Percentiles rank a stretch among this genome's conserved stretches.
phyloP scores from a whole-genome alignment of 2,888 invertebrate genomes.

The Synanthedon andrenaeformis region DNA sequence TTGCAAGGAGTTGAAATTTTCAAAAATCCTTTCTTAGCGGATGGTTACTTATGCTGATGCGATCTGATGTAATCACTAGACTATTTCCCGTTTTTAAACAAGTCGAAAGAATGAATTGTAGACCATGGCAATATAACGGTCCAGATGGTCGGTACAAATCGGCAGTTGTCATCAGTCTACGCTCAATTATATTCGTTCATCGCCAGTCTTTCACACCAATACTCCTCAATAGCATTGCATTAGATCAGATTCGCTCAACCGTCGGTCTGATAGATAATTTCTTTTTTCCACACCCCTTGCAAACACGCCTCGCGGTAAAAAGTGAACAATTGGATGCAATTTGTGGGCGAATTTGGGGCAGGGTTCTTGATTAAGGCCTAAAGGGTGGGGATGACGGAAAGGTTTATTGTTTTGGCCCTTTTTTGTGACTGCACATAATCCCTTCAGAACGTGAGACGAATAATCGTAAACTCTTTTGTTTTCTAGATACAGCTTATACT shows the following conservation, averaged over 20 bases:
- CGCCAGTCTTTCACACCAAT: constrained; percentile 43
- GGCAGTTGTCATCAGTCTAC: constrained; percentile 19
- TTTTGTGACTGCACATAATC: constrained; percentile 36
- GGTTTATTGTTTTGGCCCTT: constrained; percentile 54
- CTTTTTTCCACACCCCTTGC: constrained; percentile 42
- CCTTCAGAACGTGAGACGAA: constrained; percentile 34
- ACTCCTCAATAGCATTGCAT: constrained; percentile 44
- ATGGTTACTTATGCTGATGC: too few species aligned
- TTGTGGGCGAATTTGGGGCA: constrained; percentile 66
- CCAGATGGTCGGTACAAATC: constrained; percentile 14
- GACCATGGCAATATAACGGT: constrained; percentile 3
- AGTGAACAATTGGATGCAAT: constrained; percentile 70
- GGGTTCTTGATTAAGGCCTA: constrained; percentile 53
- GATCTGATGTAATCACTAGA: too few species aligned
- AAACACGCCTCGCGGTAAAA: constrained; percentile 55
- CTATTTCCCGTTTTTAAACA: too few species aligned
- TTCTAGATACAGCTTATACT: constrained; percentile 5
- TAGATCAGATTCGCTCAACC: constrained; percentile 39
- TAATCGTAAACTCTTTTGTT: constrained; percentile 26
- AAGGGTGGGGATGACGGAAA: constrained; percentile 31
- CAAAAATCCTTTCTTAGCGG: too few species aligned
- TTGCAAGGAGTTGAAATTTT: too few species aligned
- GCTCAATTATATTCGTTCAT: constrained; percentile 33
- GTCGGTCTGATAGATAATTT: constrained; percentile 35
- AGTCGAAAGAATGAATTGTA: too few species aligned